Evolutionary conservation across 2,113 vertebrate species (phyloP).

Genomic region (Hippocampus mohnikei): DNA sequence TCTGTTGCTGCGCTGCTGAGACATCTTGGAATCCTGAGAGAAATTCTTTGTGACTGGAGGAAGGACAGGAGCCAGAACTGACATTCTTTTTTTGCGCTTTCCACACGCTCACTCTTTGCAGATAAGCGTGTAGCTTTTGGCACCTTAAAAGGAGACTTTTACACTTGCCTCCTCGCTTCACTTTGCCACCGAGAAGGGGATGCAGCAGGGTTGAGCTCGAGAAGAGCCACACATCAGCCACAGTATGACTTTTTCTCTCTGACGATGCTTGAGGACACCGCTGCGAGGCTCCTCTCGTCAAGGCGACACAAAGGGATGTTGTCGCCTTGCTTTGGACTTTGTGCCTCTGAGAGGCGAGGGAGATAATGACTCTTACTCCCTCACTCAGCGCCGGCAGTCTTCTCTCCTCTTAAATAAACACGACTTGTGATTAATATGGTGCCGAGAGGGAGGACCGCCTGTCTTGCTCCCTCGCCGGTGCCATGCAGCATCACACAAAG

Average conservation of each 20-base stretch:
- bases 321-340: constrained; percentile 51
- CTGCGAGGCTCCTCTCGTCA: constrained; percentile 6
- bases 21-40: constrained; percentile 25
- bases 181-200: constrained; percentile 12
- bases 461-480: constrained; percentile 46
- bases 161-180: constrained; percentile 51
- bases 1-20: background rate
- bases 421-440: constrained; percentile 70
- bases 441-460: constrained; percentile 47
- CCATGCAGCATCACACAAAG: constrained; percentile 46
- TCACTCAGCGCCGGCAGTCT: constrained; percentile 25
- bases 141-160: constrained; percentile 79
- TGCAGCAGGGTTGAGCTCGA: constrained; percentile 42
- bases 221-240: constrained; percentile 28
- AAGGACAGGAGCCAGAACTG: background rate
- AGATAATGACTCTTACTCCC: constrained; percentile 38
- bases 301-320: constrained; percentile 55
- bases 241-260: constrained; percentile 24
- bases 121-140: constrained; percentile 65
- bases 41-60: constrained; percentile 32
- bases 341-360: constrained; percentile 30
- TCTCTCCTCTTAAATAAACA: constrained; percentile 57
- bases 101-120: constrained; percentile 61
- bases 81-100: constrained; percentile 40
- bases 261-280: constrained; percentile 26